Evolutionary conservation across 2,888 invertebrate species (phyloP).

Genomic region (Conops quadrifasciatus): DNA sequence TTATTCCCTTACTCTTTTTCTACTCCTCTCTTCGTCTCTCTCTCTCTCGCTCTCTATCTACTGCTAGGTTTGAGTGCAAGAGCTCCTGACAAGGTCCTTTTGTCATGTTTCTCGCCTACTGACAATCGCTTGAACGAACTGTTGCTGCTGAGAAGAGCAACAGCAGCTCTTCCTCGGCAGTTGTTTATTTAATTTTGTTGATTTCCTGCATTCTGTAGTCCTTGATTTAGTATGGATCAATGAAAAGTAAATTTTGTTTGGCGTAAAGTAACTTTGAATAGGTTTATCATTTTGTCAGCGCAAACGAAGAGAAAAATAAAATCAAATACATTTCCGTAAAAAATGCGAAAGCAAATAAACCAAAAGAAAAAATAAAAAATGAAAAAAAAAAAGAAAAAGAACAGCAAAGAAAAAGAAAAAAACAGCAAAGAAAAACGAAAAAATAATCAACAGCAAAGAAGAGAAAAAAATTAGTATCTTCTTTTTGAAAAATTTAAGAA

Average conservation of each 20-base stretch:
- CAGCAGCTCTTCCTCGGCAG: background rate
- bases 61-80: background rate
- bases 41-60: background rate
- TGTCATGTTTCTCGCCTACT: conserved; percentile 3
- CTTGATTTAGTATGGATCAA: conserved; percentile 27
- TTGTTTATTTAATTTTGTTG: conserved; percentile 35
- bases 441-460: no score
- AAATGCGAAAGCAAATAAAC: conserved; percentile 5
- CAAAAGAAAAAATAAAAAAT: conserved; percentile 2
- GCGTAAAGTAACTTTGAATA: conserved; percentile 23
- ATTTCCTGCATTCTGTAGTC: conserved; percentile 27
- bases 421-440: conserved; percentile 10
- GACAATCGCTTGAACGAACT: conserved; percentile 16
- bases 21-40: background rate
- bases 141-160: background rate
- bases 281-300: background rate
- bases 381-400: conserved; percentile 7
- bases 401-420: background rate
- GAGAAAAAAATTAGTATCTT: background rate
- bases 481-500: no score
- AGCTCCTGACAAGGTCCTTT: background rate
- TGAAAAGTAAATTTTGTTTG: conserved; percentile 34
- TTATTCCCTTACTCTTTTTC: background rate
- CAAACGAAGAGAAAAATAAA: background rate
- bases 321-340: background rate